These are phyloP conservation scores for Hipparchia semele DNA, from an alignment of 2,888 invertebrate genomes.

Conservation along the genomic window DNA sequence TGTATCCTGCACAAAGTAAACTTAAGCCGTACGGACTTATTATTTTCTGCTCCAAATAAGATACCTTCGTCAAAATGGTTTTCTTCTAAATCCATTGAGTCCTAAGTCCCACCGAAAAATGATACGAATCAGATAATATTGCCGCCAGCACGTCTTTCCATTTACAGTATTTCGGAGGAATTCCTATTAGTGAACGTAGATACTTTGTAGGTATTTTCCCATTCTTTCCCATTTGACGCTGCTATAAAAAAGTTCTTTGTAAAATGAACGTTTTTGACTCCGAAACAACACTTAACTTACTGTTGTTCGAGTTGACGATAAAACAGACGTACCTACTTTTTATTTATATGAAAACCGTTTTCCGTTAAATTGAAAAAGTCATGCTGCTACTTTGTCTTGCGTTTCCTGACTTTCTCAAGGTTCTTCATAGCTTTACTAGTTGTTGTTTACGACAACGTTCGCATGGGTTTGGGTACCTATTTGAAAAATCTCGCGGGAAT, in stretches of 20 bases:
- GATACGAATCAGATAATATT: constrained; percentile 71
- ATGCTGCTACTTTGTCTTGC: constrained; percentile 1
- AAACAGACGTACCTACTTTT: constrained; percentile 55
- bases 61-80: constrained; percentile 56
- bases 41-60: constrained; percentile 44
- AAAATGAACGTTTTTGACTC: constrained; percentile 70
- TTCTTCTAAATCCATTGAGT: constrained; percentile 63
- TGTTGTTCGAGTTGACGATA: constrained; percentile 62
- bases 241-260: constrained; percentile 70
- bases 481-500: too few species aligned
- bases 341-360: constrained; percentile 51
- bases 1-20: constrained; percentile 41
- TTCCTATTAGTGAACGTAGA: constrained; percentile 76
- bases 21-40: constrained; percentile 41
- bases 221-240: constrained; percentile 64
- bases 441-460: too few species aligned
- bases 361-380: constrained; percentile 13
- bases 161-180: constrained; percentile 76
- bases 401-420: not conserved
- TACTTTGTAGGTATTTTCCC: constrained; percentile 57
- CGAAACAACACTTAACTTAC: constrained; percentile 66
- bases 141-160: constrained; percentile 74
- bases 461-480: too few species aligned
- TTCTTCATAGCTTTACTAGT: not conserved
- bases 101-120: constrained; percentile 67